Base-by-base conservation (phyloP, 2,888 invertebrate species). In the Campoplex nolae region DNA sequence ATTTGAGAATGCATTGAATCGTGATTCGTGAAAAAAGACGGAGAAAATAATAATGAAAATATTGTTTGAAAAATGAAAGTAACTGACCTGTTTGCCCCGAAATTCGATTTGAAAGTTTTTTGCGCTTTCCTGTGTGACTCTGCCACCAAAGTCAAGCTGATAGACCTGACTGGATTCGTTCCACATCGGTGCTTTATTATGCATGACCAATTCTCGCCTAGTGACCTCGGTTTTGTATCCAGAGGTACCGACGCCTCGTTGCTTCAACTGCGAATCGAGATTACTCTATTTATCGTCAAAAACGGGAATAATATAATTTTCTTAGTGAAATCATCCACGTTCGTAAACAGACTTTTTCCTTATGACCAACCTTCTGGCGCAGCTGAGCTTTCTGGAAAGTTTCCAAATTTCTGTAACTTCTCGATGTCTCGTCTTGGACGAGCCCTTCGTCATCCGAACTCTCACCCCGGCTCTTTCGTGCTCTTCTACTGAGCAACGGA, bases 31-130 rank as follows among this genome's bases (percentile, higher is more conserved):
- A 18, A 51, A 6, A 18, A 51, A 6, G 6, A 6, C 4, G 18
- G 4, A 18, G 18, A n/a, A 7, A 13, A 42, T 42, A 23, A 45
- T 45, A 45, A 23, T 23, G 23, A 45, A 11, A 45, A 45, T 45
- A 45, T 45, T 45, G 45, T 13, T 51, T n/a, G 32, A 54, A 73
- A 54, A 51, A n/a, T n/a, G 9, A 35, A 73, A 35, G 13, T 11
- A 56, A 58, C 28, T 92, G 91, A 98, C 99, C 97, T 99, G 99
- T 95, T 98, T 98, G 88, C 98, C 98, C 90, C 98, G 96, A 94
- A 98, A 98, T 95, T 99, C 99, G 84, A 99, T 99, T 95, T 99
- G 99, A 95, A 99, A 99, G 95, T 99, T 99, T 95, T 99, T 99
- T 23, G 99, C 99, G 67, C 99, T 99, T 95, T 99, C 99, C 95